Base-by-base conservation (phyloP, 1,140 invertebrate genomes). In the Ganaspis sp. region DNA sequence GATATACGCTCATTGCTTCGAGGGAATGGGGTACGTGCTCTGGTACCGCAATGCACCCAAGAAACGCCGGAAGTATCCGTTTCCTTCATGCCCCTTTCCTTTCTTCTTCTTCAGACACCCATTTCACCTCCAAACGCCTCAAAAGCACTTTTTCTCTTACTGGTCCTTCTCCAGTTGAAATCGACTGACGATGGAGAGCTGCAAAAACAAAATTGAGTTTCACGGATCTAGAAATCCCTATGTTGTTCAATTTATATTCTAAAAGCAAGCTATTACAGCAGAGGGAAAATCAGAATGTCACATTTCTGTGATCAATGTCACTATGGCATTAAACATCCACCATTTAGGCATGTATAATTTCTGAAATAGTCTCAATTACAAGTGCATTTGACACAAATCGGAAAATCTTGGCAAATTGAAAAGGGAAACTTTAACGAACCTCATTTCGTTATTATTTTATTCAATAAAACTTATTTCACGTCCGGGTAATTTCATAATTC, bases 1-100 rank as follows among this genome's bases (percentile, higher is more conserved):
- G 53, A 79, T 79, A 76, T 75, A 75, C 73, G 73, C 73, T 79
- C 74, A 75, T 75, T 70, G 77, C 70, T 73, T 58, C 74, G 15
- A 15, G 54, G 77, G 77, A 79, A 75, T 79, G 45, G 74, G 38
- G 49, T 79, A 75, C 77, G 77, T 79, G 77, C 77, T 72, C 37
- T 73, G 77, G 54, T 72, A 72, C 74, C 73, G 29, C 77, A 78
- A 79, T 73, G 69, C 71, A 23, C 74, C 38, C n/a, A 64, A 64
- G 58, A 34, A 64, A 38, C 40, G 15, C 17, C 9, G 72, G 72
- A 74, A 71, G 64, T 74, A 38, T 54, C 58, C 58, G 23, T 64
- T 64, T 64, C 58, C 58, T 64, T n/a, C 15, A 26, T 26, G 4
- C 54, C 54, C 21, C 21, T 64, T 29, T 29, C 23, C 23, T n/a